These are phyloP conservation scores for Heterohyrax brucei DNA, from an alignment of 2,797 vertebrate genomes.

Conservation along the genomic window DNA sequence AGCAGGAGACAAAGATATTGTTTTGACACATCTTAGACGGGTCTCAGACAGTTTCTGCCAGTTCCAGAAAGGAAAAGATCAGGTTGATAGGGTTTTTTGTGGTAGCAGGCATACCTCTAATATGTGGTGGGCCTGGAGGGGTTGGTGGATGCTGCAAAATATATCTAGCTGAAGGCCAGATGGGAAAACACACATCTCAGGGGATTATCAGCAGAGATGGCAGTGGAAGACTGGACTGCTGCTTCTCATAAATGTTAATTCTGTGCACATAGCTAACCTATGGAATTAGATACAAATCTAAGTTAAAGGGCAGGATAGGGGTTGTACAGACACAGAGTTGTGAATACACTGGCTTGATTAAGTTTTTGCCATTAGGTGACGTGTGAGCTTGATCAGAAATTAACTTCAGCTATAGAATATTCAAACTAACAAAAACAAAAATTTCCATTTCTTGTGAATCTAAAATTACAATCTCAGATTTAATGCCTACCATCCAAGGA, in stretches of 20 bases:
- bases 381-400: not conserved
- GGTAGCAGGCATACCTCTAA: too few species aligned
- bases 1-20: not conserved
- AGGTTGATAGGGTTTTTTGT: not conserved
- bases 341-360: not conserved
- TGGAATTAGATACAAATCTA: not conserved
- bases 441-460: not conserved
- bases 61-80: not conserved
- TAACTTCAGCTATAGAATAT: not conserved
- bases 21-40: not conserved
- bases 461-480: not conserved
- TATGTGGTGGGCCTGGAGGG: not conserved
- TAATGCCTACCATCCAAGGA: not conserved
- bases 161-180: not conserved
- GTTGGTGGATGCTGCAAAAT: not conserved
- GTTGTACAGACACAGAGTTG: not conserved
- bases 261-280: too few species aligned
- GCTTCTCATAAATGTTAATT: not conserved
- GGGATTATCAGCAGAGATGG: not conserved
- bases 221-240: not conserved
- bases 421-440: slow-evolving; percentile 6
- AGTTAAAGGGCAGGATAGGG: not conserved
- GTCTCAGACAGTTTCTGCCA: not conserved
- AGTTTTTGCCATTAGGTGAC: not conserved
- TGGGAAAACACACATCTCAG: not conserved